phyloP scores from a whole-genome alignment of 30 jellyfish, hydroid and myxozoan genomes.

The Cassiopea andromeda region DNA sequence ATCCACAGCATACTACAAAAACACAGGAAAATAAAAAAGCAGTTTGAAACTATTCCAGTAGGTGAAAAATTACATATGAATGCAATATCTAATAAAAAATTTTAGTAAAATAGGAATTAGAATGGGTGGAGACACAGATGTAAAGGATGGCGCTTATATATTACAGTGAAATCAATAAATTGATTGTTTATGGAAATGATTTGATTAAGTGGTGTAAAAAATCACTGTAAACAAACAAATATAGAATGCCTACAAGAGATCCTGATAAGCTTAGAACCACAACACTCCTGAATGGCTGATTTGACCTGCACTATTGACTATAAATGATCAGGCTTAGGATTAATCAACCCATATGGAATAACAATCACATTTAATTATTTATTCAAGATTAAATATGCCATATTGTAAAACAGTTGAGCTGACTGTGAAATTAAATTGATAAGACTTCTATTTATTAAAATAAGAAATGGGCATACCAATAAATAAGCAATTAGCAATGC shows the following conservation, averaged over 20 bases:
- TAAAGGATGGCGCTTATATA: no score
- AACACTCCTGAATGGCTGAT: background rate
- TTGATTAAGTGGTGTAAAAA: no score
- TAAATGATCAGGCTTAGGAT: background rate
- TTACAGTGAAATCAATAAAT: no score
- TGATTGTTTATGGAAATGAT: no score
- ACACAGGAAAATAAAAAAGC: background rate
- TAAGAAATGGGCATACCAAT: background rate
- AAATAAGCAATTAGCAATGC: background rate
- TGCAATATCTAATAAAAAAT: background rate
- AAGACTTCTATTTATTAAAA: background rate
- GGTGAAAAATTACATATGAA: background rate
- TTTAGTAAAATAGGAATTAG: no score
- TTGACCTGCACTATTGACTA: background rate
- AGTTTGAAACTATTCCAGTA: background rate
- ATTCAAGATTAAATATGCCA: background rate
- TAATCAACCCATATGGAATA: background rate
- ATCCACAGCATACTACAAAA: slow-evolving; percentile 52
- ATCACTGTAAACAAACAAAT: no score
- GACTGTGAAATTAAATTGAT: background rate
- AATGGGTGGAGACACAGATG: no score
- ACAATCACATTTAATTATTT: background rate
- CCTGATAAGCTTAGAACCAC: no score
- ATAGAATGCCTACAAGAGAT: no score
- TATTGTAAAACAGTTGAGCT: background rate